Conservation (phyloP, 2,797 vertebrate species). For the Poeciliopsis turneri region DNA sequence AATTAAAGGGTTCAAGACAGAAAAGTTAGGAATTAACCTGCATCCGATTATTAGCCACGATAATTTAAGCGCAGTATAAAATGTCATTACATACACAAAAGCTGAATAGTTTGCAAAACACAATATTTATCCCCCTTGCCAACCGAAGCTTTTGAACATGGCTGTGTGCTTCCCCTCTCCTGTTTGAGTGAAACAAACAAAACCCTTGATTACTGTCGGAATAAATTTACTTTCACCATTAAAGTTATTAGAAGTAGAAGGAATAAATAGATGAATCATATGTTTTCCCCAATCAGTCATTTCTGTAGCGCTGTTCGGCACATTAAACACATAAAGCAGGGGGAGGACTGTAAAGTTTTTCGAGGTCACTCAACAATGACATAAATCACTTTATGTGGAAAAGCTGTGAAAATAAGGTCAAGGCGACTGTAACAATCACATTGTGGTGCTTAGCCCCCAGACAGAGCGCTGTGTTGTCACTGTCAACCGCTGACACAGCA, state of each 20-base stretch:
- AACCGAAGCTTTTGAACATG: background rate
- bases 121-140: background rate
- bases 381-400: constrained; percentile 81
- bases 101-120: background rate
- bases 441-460: constrained; percentile 72
- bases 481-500: constrained; percentile 78
- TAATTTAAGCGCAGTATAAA: background rate
- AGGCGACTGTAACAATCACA: constrained; percentile 74
- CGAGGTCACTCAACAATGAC: constrained; percentile 75
- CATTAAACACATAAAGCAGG: constrained; percentile 60
- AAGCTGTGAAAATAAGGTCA: constrained; percentile 82
- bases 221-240: constrained; percentile 28
- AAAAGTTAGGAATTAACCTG: background rate
- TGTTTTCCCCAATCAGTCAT: constrained; percentile 36
- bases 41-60: background rate
- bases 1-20: background rate
- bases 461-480: constrained; percentile 69
- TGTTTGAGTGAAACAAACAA: background rate
- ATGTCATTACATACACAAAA: background rate
- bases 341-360: constrained; percentile 70
- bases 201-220: background rate
- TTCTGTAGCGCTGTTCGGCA: constrained; percentile 51
- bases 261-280: constrained; percentile 51
- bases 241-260: constrained; percentile 27
- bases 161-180: background rate